Conservation (phyloP, 2,797 vertebrate genomes). For the Cetoscarus ocellatus region DNA sequence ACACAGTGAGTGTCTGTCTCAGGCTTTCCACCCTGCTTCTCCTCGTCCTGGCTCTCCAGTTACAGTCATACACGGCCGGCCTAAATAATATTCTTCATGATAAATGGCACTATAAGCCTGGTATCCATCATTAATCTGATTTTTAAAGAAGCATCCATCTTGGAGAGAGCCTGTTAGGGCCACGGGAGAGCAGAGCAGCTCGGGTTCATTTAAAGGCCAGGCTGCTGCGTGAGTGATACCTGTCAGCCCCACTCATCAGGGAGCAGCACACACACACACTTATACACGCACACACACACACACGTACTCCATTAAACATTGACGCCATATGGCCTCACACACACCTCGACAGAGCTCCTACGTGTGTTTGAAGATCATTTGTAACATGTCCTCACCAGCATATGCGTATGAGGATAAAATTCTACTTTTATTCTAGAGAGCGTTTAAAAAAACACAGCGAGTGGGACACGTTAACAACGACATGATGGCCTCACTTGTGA, state of each 20-base stretch:
- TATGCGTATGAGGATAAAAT: slow-evolving; percentile 40
- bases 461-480: no score
- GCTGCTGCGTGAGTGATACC: slow-evolving; percentile 91
- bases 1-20: slow-evolving; percentile 87
- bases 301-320: slow-evolving; percentile 65
- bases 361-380: slow-evolving; percentile 31
- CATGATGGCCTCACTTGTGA: no score
- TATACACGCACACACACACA: slow-evolving; percentile 27
- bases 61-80: slow-evolving; percentile 98
- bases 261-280: slow-evolving; percentile 59
- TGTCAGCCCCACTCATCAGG: slow-evolving; percentile 88
- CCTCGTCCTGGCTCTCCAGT: slow-evolving; percentile 95
- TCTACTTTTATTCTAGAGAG: neutral
- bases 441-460: no score
- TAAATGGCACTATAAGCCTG: slow-evolving; percentile 96
- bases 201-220: slow-evolving; percentile 94
- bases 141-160: slow-evolving; percentile 99
- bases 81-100: slow-evolving; percentile 99
- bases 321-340: slow-evolving; percentile 68
- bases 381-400: slow-evolving; percentile 49
- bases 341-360: slow-evolving; percentile 2
- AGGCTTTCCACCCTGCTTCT: slow-evolving; percentile 91
- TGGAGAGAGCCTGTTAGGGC: slow-evolving; percentile 93
- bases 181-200: slow-evolving; percentile 91
- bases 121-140: slow-evolving; percentile 99